Base-by-base conservation (phyloP, 2,113 vertebrate species). In the Patagioenas fasciata region DNA sequence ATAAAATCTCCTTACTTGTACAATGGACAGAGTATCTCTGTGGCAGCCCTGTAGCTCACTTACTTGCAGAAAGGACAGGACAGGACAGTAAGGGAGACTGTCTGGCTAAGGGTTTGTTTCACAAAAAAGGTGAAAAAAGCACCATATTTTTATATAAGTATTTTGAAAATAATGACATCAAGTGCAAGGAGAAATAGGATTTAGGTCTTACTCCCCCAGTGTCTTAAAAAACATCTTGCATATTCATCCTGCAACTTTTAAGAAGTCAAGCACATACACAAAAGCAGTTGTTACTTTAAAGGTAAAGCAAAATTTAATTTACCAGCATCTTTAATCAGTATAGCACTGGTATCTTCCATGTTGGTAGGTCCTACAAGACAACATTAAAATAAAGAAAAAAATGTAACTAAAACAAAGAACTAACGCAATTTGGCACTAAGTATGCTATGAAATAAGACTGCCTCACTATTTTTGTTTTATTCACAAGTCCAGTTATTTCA, bases 261-360 rank as follows among this genome's bases (percentile, higher is more conserved):
- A 57, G 54, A 50, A 60, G 34, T 26, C 70, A 82, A 54, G 29
- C 36, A 73, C 17, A 54, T 65, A 54, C 13, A 54, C 31, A 66
- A 47, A 13, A 47, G 18, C 15, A 47, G 31, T 13, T 47, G 58
- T 51, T 71, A 29, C 17, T 71, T 79, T 26, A 57, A 83, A 78
- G 12, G 36, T 62, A 56, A 44, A 25, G 56, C 20, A 69, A 81
- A 65, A 34, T 67, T 73, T 66, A 93, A 93, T 96, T 95, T 97
- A 99, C 99, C 99, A 96, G 99, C 98, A 98, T 99, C 99, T 97
- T 99, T 99, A 96, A 99, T 98, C 80, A 99, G 97, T 80, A 99
- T 72, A 95, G 98, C 98, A 96, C 98, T 98, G 29, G 98, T 96
- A 88, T 99, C 98, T 92, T 99, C 98, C 83, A 99, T 98, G 90